Conservation (phyloP, 2,113 vertebrate genomes). For the Cairina moschata region DNA sequence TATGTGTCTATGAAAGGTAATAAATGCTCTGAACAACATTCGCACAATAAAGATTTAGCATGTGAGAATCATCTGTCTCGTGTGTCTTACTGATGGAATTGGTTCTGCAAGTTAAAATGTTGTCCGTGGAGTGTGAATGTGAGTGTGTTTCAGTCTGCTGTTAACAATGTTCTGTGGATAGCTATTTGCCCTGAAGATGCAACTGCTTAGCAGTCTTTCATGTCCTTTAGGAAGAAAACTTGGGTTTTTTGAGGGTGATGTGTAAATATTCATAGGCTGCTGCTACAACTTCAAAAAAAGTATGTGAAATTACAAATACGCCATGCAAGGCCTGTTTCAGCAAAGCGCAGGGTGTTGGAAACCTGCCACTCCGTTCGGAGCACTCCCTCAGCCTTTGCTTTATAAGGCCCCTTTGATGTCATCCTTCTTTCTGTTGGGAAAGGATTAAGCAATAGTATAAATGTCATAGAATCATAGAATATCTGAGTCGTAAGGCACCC, state of each 20-base stretch:
- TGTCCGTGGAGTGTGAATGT: accelerated
- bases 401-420: not conserved
- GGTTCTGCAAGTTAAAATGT: not conserved
- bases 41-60: conserved; percentile 65
- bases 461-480: not conserved
- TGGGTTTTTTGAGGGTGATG: not conserved
- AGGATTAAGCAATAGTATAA: accelerated
- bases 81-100: not conserved
- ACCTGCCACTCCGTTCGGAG: not conserved
- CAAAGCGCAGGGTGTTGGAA: not conserved
- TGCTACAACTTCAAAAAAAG: not conserved
- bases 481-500: too few relatives aligned
- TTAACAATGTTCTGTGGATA: not conserved
- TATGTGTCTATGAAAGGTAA: not conserved
- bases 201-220: not conserved
- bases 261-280: not conserved
- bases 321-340: not conserved
- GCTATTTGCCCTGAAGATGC: accelerated
- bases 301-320: not conserved
- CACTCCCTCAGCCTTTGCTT: not conserved
- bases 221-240: not conserved
- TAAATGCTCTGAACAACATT: conserved; percentile 21
- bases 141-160: accelerated
- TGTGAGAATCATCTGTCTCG: not conserved
- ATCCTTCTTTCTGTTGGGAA: not conserved